Evolutionary conservation across 2,797 vertebrate genomes (phyloP).

Genomic region (Lagocephalus sceleratus): DNA sequence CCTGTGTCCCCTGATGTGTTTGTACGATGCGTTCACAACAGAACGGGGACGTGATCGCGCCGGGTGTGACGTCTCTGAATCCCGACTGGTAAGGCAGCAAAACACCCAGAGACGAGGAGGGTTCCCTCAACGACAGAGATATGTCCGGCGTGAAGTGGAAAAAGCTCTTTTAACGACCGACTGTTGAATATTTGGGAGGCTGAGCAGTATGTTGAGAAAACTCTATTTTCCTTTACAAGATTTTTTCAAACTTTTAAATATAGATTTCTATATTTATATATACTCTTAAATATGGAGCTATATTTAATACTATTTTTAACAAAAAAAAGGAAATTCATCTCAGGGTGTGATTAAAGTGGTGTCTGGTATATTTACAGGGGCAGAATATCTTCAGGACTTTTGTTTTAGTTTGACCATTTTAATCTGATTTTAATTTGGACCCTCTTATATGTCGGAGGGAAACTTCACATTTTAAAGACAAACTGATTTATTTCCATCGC

Average conservation of each 20-base stretch:
- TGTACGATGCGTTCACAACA: constrained; percentile 35
- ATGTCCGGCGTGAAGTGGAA: background rate
- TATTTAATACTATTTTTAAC: constrained; percentile 2
- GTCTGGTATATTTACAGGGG: constrained; percentile 6
- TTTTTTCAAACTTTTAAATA: too few relatives aligned
- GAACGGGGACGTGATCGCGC: constrained; percentile 85
- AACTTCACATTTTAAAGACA: constrained; percentile 6
- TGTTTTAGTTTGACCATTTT: constrained; percentile 24
- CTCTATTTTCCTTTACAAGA: background rate
- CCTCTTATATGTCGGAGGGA: background rate
- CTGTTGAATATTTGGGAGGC: too few relatives aligned
- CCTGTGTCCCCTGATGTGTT: background rate
- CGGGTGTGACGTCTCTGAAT: constrained; percentile 84
- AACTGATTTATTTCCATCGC: background rate
- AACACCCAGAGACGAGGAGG: constrained; percentile 15
- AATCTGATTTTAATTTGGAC: constrained; percentile 21
- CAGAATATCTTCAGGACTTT: background rate
- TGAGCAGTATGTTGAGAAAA: background rate
- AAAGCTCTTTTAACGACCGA: background rate
- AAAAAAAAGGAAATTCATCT: constrained; percentile 2
- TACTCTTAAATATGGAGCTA: too few relatives aligned
- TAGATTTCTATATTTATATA: too few relatives aligned
- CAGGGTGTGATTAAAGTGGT: background rate
- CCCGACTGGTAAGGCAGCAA: constrained; percentile 59
- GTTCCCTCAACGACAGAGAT: background rate